phyloP scores from a whole-genome alignment of 2,113 vertebrate genomes.

The mouse (Mus musculus) region DNA sequence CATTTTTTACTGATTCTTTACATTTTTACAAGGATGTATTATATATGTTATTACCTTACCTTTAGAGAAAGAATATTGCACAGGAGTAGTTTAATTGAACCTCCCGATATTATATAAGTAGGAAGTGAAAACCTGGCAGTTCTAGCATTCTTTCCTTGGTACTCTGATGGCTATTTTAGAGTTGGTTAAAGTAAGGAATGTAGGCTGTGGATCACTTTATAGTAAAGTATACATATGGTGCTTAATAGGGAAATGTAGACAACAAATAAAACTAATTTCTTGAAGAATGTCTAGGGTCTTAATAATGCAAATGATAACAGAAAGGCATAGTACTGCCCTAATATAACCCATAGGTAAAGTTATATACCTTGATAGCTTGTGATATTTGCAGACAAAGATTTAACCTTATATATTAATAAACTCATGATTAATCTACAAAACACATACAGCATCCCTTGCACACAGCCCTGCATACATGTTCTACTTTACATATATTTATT shows the following conservation, averaged over 20 bases:
- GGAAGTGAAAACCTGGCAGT: background rate
- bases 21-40: slow-evolving; percentile 24
- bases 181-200: background rate
- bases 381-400: background rate
- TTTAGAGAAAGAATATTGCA: slow-evolving; percentile 21
- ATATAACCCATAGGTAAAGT: background rate
- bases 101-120: background rate
- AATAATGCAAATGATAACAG: background rate
- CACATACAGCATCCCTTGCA: background rate
- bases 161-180: background rate
- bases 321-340: background rate
- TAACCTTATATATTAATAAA: background rate
- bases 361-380: background rate
- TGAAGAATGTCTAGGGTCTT: background rate
- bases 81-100: background rate
- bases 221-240: background rate
- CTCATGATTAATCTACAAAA: background rate
- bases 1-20: background rate
- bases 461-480: background rate
- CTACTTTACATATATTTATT: background rate
- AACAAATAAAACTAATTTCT: background rate
- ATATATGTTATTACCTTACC: background rate
- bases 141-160: background rate
- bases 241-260: background rate
- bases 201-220: background rate